These are phyloP conservation scores for Clunio marinus DNA, from an alignment of 2,888 invertebrate species.

Conservation along the genomic window DNA sequence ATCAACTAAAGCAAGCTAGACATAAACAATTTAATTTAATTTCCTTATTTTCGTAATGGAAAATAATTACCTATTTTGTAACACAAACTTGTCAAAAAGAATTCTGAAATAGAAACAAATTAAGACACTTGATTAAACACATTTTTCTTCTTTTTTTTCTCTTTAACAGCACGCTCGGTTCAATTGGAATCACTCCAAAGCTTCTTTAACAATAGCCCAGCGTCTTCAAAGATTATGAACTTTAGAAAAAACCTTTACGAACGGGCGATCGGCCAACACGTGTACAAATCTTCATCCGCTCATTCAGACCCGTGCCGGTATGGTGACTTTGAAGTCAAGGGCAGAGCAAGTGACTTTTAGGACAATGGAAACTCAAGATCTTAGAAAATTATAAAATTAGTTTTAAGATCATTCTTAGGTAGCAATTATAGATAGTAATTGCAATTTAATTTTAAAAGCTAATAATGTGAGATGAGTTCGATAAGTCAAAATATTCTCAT, in stretches of 20 bases:
- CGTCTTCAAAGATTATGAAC: background rate
- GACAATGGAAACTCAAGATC: no score
- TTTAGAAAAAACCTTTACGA: slow-evolving; percentile 24
- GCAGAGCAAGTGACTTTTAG: background rate
- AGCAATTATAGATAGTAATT: no score
- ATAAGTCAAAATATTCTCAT: no score
- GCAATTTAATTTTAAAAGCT: no score
- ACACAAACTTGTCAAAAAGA: no score
- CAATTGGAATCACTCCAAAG: background rate
- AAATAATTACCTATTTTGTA: no score
- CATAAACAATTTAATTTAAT: no score
- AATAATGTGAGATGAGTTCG: no score
- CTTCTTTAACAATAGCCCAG: background rate
- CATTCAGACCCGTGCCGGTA: slow-evolving; percentile 18
- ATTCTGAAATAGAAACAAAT: background rate
- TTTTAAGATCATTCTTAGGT: no score
- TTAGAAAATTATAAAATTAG: no score
- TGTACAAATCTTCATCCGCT: slow-evolving; percentile 11
- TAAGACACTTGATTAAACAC: background rate
- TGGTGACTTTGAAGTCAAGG: slow-evolving; percentile 30
- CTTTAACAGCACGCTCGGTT: background rate
- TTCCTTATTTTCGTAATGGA: no score
- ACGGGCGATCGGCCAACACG: slow-evolving; percentile 29
- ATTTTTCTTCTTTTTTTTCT: background rate
- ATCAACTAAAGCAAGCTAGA: no score